These are phyloP conservation scores for Cygnus buccinator DNA, from an alignment of 2,113 vertebrate species.

Conservation along the genomic window DNA sequence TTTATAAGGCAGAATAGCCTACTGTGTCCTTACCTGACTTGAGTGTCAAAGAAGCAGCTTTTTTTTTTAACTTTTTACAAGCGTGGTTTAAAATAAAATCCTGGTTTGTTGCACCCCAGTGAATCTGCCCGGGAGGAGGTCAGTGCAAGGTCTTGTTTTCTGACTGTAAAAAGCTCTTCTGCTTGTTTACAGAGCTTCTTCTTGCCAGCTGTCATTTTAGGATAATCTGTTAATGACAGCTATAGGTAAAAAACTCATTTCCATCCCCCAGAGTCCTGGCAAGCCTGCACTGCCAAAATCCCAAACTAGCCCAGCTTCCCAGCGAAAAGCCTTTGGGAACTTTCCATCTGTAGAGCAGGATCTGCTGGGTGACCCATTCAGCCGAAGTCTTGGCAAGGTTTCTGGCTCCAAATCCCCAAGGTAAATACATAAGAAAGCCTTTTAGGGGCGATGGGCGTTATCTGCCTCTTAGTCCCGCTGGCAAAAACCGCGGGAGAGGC, in stretches of 20 bases:
- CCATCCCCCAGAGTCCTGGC: neutral
- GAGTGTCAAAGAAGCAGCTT: slow-evolving; percentile 43
- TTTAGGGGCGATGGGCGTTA: neutral
- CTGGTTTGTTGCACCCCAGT: neutral
- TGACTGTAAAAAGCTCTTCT: slow-evolving; percentile 21
- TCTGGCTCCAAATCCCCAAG: neutral
- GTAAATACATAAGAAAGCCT: neutral
- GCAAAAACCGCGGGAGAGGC: neutral
- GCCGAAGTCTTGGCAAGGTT: neutral
- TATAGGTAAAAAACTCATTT: slow-evolving; percentile 39
- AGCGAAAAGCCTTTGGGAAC: neutral
- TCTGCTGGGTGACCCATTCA: slow-evolving; percentile 25
- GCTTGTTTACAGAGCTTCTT: slow-evolving; percentile 19
- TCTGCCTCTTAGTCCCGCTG: neutral
- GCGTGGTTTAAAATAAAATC: slow-evolving; percentile 51
- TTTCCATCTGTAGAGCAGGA: slow-evolving; percentile 2
- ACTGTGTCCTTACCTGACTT: slow-evolving; percentile 66
- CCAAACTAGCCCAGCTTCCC: neutral
- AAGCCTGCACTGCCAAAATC: neutral
- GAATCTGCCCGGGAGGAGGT: slow-evolving; percentile 34
- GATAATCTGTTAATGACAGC: slow-evolving; percentile 38
- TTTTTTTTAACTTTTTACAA: slow-evolving; percentile 26
- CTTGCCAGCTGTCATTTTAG: slow-evolving; percentile 10
- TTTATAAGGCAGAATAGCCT: slow-evolving; percentile 6
- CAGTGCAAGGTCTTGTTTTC: slow-evolving; percentile 63